Conservation (phyloP, 1,140 invertebrate species). For the Leptopilina clavipes region DNA sequence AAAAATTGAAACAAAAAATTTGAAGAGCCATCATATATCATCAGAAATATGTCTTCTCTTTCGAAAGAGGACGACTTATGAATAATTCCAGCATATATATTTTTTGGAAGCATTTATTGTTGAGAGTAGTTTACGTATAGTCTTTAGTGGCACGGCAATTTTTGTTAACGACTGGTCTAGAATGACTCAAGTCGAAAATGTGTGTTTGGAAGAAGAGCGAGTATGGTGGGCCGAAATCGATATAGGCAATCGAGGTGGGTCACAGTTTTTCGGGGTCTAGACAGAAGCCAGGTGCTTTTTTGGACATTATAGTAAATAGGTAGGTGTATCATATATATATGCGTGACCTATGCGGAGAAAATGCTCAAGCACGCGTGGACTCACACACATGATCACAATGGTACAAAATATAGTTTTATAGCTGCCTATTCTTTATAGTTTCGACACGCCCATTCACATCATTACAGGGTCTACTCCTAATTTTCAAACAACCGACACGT, state of each 20-base stretch:
- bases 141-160: conserved; percentile 18
- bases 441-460: conserved; percentile 59
- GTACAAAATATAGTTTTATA: conserved; percentile 61
- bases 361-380: conserved; percentile 49
- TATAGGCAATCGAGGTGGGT: conserved; percentile 28
- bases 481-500: conserved; percentile 58
- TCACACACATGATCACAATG: conserved; percentile 48
- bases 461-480: conserved; percentile 61
- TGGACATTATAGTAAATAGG: conserved; percentile 24
- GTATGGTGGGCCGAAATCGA: conserved; percentile 11
- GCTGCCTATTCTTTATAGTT: conserved; percentile 62
- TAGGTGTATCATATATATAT: conserved; percentile 9
- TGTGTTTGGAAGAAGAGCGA: background rate
- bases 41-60: background rate
- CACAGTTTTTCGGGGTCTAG: conserved; percentile 27
- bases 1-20: background rate
- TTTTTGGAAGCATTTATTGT: background rate
- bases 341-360: background rate
- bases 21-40: too few species aligned
- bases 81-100: background rate
- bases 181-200: conserved; percentile 27
- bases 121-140: background rate
- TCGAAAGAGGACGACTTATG: background rate
- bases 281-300: conserved; percentile 33
- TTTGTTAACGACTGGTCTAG: conserved; percentile 17